Base-by-base conservation (phyloP, 1,140 invertebrate species). In the Rhynchophorus ferrugineus region DNA sequence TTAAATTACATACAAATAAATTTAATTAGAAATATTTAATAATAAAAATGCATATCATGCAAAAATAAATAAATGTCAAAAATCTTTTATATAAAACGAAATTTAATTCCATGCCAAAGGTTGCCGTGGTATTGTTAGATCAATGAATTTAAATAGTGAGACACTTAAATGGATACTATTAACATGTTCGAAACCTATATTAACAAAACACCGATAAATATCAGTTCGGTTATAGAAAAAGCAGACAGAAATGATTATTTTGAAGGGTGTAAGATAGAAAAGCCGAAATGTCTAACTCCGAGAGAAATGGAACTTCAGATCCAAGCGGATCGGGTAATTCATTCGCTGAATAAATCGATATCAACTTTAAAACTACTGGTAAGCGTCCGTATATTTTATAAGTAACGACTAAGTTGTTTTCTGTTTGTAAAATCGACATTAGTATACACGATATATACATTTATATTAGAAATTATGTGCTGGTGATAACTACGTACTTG, bases 251-350 rank as follows among this genome's bases (percentile, higher is more conserved):
- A 13, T 7, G 53, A 55, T 20, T 44, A 44, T 24, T 55, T 55
- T 20, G 36, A 48, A 35, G 54, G 49, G 1, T 11, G 36, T 6
- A 17, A 53, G 21, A 44, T 57, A 34, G 39, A 46, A 36, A 57
- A 49, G 20, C 49, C 49, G 7, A 42, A 48, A 38, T 43, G n/a
- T 14, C 6, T 53, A 14, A 22, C 44, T 8, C 57, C 57, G 1
- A 48, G 49, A 9, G 59, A 61, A 29, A 55, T 59, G 45, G 57
- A 61, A 3, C 42, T 63, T 14, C 39, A 52, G 18, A 59, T 63
- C 20, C 59, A 59, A 46, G 47, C 49, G 7, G 54, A 53, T n/a
- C 47, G 61, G 36, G 53, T 61, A 2, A 49, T 61, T 33, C 54
- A 56, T 34, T 44, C 58, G 2, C 11, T 63, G 3, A 57, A 59